These are phyloP conservation scores for Cichlasoma orientale DNA, from an alignment of 2,797 vertebrate species.

Conservation along the genomic window DNA sequence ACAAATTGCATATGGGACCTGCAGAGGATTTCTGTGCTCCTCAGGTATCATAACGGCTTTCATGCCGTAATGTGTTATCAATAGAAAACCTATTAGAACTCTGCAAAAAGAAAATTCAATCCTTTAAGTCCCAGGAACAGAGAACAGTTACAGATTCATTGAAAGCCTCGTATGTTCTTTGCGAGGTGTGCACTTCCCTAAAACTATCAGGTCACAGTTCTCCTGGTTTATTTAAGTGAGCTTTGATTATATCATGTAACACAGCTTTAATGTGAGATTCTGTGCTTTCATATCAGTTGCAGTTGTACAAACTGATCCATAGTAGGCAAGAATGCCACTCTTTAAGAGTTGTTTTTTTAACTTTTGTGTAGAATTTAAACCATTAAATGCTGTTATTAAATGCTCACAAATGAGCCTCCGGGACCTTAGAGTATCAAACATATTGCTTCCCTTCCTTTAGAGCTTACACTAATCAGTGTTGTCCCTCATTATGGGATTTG, in stretches of 20 bases:
- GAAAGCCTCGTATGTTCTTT: neutral
- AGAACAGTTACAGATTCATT: neutral
- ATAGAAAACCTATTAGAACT: neutral
- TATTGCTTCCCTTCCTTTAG: neutral
- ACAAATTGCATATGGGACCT: neutral
- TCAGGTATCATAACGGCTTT: neutral
- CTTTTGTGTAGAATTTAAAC: neutral
- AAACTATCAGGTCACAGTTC: neutral
- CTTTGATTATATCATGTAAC: neutral
- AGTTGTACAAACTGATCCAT: neutral
- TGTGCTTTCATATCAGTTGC: neutral
- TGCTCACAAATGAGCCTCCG: neutral
- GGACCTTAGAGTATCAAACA: neutral
- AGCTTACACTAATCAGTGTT: constrained; percentile 9
- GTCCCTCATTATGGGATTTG: constrained; percentile 16
- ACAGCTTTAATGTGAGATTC: neutral
- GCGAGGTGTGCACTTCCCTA: neutral
- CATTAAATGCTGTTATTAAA: neutral
- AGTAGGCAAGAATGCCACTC: neutral
- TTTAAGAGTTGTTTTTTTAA: neutral
- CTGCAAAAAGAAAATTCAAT: neutral
- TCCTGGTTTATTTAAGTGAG: neutral
- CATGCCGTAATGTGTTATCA: neutral
- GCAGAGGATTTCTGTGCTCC: neutral
- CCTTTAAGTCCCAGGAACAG: neutral